phyloP scores from a whole-genome alignment of 2,888 invertebrate species.

The Carpatolechia fugitivella region DNA sequence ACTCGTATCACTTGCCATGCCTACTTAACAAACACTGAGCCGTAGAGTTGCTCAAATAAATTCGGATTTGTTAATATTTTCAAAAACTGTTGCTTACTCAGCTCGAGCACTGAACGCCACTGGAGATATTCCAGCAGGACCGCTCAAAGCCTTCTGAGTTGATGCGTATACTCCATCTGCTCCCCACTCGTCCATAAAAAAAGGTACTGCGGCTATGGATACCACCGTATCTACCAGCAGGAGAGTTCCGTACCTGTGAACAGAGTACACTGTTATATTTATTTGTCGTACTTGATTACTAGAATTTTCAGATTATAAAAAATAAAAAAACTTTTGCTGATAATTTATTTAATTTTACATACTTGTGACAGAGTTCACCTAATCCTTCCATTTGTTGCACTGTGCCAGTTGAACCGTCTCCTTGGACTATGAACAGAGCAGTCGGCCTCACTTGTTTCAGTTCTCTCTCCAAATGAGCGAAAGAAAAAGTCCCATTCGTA shows the following conservation, averaged over 20 bases:
- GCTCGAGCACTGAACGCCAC: constrained; percentile 82
- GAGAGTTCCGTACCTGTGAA: constrained; percentile 75
- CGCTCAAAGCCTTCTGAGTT: constrained; percentile 83
- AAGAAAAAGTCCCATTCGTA: constrained; percentile 72
- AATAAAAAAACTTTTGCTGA: too few species aligned
- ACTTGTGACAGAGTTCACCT: constrained; percentile 89
- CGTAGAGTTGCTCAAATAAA: too few species aligned
- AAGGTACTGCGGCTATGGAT: constrained; percentile 80
- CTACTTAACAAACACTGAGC: too few species aligned
- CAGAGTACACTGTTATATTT: too few species aligned
- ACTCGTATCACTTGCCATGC: too few species aligned
- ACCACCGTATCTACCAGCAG: constrained; percentile 84
- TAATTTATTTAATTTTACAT: too few species aligned
- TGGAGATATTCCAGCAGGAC: constrained; percentile 83
- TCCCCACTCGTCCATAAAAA: constrained; percentile 81
- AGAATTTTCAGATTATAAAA: too few species aligned
- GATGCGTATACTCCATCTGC: constrained; percentile 84
- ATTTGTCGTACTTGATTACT: too few species aligned
- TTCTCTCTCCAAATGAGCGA: constrained; percentile 82
- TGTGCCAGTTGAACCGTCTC: constrained; percentile 93
- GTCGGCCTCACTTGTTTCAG: constrained; percentile 82
- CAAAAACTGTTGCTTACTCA: constrained; percentile 77
- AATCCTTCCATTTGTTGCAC: constrained; percentile 88
- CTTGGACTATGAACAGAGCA: constrained; percentile 90
- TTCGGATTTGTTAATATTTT: too few species aligned